These are phyloP conservation scores for Platypus cylindrus DNA, from an alignment of 2,888 invertebrate genomes.

Conservation along the genomic window DNA sequence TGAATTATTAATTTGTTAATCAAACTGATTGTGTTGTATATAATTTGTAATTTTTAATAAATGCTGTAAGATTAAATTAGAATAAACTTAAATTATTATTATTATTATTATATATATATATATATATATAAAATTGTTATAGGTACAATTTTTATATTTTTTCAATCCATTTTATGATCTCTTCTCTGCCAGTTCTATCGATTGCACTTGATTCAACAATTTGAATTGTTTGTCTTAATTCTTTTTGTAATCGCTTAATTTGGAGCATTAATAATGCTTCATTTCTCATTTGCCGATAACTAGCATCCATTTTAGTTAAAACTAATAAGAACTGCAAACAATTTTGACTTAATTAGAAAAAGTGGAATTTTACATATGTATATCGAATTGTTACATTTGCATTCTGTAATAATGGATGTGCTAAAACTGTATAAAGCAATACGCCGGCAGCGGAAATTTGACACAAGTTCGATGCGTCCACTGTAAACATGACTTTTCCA, in stretches of 20 bases:
- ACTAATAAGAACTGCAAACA: conserved; percentile 51
- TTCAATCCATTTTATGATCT: conserved; percentile 47
- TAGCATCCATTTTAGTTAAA: conserved; percentile 73
- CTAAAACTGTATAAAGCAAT: conserved; percentile 61
- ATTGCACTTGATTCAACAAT: conserved; percentile 66
- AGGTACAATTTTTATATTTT: neutral
- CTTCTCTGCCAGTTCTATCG: conserved; percentile 54
- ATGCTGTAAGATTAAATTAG: no score
- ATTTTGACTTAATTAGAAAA: neutral
- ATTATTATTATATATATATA: no score
- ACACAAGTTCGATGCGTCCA: conserved; percentile 74
- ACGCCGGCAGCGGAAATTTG: conserved; percentile 78
- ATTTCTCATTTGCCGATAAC: conserved; percentile 77
- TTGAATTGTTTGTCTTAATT: conserved; percentile 53
- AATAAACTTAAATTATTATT: no score
- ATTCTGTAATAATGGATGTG: conserved; percentile 54
- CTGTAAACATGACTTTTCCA: conserved; percentile 63
- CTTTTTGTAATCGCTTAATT: conserved; percentile 52
- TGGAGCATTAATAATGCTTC: conserved; percentile 75
- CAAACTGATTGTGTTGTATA: no score
- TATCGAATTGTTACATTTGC: conserved; percentile 52
- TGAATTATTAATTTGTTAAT: no score
- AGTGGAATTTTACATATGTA: conserved; percentile 3
- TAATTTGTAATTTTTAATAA: no score
- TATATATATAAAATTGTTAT: no score